Percentiles rank a stretch among this genome's conserved stretches.
These are phyloP conservation scores for Dromius quadrimaculatus DNA, from an alignment of 2,888 invertebrate genomes.

Conservation along the genomic window DNA sequence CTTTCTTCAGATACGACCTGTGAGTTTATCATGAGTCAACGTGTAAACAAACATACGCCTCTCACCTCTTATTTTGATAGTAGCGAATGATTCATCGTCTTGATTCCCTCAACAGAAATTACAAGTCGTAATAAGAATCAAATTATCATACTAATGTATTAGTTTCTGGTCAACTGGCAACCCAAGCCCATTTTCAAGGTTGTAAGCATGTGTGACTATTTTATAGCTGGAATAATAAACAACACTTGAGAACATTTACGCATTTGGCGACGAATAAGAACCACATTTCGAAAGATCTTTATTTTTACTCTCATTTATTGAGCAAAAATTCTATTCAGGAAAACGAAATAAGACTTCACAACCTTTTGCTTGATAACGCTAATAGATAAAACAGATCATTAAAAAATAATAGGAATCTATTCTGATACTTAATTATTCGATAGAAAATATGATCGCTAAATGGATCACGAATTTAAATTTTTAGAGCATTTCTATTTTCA, in stretches of 20 bases:
- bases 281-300: too few relatives aligned
- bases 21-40: neutral
- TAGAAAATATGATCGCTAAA: too few relatives aligned
- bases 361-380: too few relatives aligned
- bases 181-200: conserved; percentile 30
- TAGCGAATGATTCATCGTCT: neutral
- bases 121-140: conserved; percentile 1
- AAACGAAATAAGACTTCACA: too few relatives aligned
- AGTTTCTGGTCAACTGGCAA: conserved; percentile 27
- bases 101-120: neutral
- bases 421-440: too few relatives aligned
- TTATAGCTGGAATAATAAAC: conserved; percentile 31
- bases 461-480: too few relatives aligned
- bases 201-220: conserved; percentile 31
- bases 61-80: conserved; percentile 8
- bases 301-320: too few relatives aligned
- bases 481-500: too few relatives aligned
- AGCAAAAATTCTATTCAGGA: too few relatives aligned
- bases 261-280: neutral
- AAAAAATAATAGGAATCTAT: too few relatives aligned
- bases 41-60: conserved; percentile 23
- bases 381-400: too few relatives aligned
- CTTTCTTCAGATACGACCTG: too few relatives aligned
- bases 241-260: conserved; percentile 8
- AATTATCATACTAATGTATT: conserved; percentile 25